phyloP scores from a whole-genome alignment of 2,888 invertebrate species.

The Lottia scabra region DNA sequence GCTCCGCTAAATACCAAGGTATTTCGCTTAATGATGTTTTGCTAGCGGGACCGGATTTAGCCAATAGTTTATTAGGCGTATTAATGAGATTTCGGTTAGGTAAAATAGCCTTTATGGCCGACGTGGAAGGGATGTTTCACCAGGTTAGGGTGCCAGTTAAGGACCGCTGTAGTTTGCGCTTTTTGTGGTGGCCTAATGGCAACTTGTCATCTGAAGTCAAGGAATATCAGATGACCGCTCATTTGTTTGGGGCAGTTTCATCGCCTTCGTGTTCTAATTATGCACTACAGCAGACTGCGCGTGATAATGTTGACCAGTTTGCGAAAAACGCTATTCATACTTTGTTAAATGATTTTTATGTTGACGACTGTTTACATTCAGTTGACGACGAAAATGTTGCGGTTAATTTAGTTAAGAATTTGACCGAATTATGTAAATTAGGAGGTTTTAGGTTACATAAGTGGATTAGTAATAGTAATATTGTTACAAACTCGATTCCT shows the following conservation, averaged over 20 bases:
- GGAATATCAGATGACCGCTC: slow-evolving; percentile 17
- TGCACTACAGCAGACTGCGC: neutral
- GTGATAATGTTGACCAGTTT: neutral
- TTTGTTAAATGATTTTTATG: slow-evolving; percentile 25
- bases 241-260: slow-evolving; percentile 19
- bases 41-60: slow-evolving; percentile 6
- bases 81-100: neutral
- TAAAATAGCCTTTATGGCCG: slow-evolving; percentile 2
- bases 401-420: slow-evolving; percentile 15
- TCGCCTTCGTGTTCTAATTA: slow-evolving; percentile 17
- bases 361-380: slow-evolving; percentile 28
- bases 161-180: slow-evolving; percentile 13
- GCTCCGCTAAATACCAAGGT: slow-evolving; percentile 18
- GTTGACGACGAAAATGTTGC: neutral
- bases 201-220: neutral
- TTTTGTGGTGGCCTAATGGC: slow-evolving; percentile 20
- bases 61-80: slow-evolving; percentile 8
- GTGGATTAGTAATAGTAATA: slow-evolving; percentile 20
- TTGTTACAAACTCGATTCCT: slow-evolving; percentile 18
- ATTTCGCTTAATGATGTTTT: neutral
- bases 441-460: slow-evolving; percentile 19
- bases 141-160: slow-evolving; percentile 16
- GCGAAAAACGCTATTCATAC: neutral
- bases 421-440: slow-evolving; percentile 12
- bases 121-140: slow-evolving; percentile 12